Evolutionary conservation across 2,888 invertebrate genomes (phyloP), one percentile per base, ranked within the genome.

Genomic region (Clusia tigrina): DNA sequence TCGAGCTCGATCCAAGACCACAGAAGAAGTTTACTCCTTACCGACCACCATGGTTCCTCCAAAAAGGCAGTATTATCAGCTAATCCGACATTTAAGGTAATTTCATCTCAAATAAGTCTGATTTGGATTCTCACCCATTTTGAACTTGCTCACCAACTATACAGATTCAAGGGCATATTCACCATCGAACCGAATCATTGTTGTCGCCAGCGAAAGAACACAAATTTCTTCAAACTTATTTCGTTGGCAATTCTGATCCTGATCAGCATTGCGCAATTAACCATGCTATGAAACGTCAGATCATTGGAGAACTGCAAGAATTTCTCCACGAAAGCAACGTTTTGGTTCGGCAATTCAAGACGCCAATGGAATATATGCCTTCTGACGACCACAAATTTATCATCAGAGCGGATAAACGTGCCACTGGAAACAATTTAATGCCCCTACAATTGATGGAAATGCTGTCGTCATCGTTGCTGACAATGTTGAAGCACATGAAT

Each of bases 371-470:
- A 3, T 60, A 56, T 24, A 69, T 72, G 70, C 67, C 65, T 62
- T 59, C 55, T 64, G 74, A 80, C 72, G 67, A 76, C 60, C 67
- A 77, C 65, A 77, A 73, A 69, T 62, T 81, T 24, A 71, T 77
- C 15, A 55, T 55, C 2, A 38, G 22, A 38, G 55, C 55, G 6
- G n/a, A n/a, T n/a, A n/a, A n/a, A n/a, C n/a, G n/a, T n/a, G n/a
- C n/a, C n/a, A n/a, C n/a, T n/a, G n/a, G n/a, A n/a, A n/a, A n/a
- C n/a, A n/a, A n/a, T n/a, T n/a, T n/a, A n/a, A n/a, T n/a, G n/a
- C n/a, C n/a, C n/a, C n/a, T n/a, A n/a, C n/a, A n/a, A n/a, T n/a
- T n/a, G n/a, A n/a, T n/a, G n/a, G n/a, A n/a, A n/a, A n/a, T n/a
- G n/a, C n/a, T n/a, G n/a, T n/a, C n/a, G n/a, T n/a, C n/a, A n/a